Evolutionary conservation across 2,888 invertebrate genomes (phyloP).

Genomic region (Ormyrus nitidulus): DNA sequence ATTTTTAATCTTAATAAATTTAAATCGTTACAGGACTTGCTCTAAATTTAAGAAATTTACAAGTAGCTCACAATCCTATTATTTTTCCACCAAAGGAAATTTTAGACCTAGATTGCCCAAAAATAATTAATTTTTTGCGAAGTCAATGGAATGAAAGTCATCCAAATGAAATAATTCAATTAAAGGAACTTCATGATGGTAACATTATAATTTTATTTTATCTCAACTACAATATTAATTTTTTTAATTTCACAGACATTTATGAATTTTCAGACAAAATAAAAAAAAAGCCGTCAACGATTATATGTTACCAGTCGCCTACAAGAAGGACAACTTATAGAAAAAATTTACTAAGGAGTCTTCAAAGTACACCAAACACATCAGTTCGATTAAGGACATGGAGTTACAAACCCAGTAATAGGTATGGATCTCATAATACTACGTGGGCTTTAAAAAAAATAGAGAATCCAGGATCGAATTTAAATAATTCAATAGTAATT

Average conservation of each 20-base stretch:
- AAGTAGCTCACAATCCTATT: conserved; percentile 80
- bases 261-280: conserved; percentile 40
- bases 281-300: conserved; percentile 61
- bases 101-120: conserved; percentile 76
- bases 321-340: conserved; percentile 47
- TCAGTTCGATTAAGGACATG: conserved; percentile 61
- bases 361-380: conserved; percentile 41
- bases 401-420: conserved; percentile 68
- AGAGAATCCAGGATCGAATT: conserved; percentile 10
- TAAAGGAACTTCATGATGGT: conserved; percentile 46
- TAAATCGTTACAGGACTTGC: conserved; percentile 75
- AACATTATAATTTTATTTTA: neutral
- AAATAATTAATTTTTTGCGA: conserved; percentile 73
- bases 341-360: conserved; percentile 37
- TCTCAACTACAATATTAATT: neutral
- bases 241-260: neutral
- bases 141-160: conserved; percentile 71
- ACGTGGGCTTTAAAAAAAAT: conserved; percentile 37
- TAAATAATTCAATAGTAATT: conserved; percentile 34
- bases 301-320: conserved; percentile 64
- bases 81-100: conserved; percentile 78
- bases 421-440: conserved; percentile 62
- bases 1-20: conserved; percentile 10
- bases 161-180: conserved; percentile 65
- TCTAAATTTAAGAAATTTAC: conserved; percentile 79